Evolutionary conservation across 2,113 vertebrate species (phyloP).

Genomic region (Sturnira hondurensis): DNA sequence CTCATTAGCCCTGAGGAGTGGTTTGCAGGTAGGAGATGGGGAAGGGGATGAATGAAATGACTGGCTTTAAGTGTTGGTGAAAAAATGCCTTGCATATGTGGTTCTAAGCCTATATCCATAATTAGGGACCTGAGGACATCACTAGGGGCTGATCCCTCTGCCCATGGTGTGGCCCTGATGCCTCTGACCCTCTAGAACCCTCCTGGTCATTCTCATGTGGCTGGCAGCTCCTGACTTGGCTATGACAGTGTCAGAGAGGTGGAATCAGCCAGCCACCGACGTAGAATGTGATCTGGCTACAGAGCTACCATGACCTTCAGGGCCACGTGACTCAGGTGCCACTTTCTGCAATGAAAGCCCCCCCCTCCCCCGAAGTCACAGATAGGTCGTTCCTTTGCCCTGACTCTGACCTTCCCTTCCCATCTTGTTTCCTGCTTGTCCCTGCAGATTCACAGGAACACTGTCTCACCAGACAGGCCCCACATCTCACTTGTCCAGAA

Average conservation of each 20-base stretch:
- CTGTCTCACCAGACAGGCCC: background rate
- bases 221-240: background rate
- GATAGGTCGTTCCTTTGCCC: too few species aligned
- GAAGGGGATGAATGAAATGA: background rate
- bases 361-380: too few species aligned
- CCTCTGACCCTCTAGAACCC: background rate
- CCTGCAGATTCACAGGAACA: background rate
- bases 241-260: background rate
- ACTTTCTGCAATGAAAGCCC: background rate
- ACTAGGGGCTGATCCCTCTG: background rate
- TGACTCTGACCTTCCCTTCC: background rate
- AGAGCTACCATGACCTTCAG: background rate
- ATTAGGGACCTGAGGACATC: background rate
- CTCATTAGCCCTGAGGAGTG: background rate
- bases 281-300: background rate
- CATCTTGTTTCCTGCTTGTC: background rate
- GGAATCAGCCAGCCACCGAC: background rate
- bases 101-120: background rate
- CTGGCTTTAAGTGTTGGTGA: background rate
- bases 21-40: background rate
- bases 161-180: too few species aligned
- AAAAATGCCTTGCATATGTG: rapidly evolving
- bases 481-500: background rate
- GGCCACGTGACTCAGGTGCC: background rate
- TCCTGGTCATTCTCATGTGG: rapidly evolving